Base-by-base conservation (phyloP, 2,888 invertebrate species). In the Ophion ellenae region DNA sequence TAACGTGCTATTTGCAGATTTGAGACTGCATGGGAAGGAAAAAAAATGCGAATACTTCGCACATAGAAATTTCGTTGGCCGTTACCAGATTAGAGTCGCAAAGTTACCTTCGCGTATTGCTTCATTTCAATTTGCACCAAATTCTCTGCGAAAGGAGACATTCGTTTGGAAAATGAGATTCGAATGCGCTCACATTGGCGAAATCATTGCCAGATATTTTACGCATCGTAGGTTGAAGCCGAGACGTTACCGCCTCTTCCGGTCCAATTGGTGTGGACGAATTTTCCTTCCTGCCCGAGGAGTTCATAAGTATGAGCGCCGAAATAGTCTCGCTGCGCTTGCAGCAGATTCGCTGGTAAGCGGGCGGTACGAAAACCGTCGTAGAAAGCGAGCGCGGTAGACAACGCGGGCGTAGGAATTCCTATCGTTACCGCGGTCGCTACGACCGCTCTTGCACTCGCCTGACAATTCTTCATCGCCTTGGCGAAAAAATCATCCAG, bases 271-370 rank as follows among this genome's bases (percentile, higher is more conserved):
- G 99, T 99, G 94, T 99, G 99, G 3, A 98, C 96, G 93, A 97
- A 99, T 89, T 96, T 96, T 4, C 99, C 99, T 67, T 99, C 99
- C 86, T 97, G 95, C 5, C 95, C 95, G 79, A 98, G 94, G 79
- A 99, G 94, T 95, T 99, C 99, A 92, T 99, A 99, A 0, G 99
- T 99, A 94, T 99, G 99, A 0, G 99, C 99, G 1, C 99, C 99
- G 92, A 99, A 99, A 94, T 99, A 99, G 94, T 99, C 99, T 59
- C 99, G 95, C 94, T 99, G 99, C 0, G 99, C 99, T 96, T 99
- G 99, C 83, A 99, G 95, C 83, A 99, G 95, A 94, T 99, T 99
- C 7, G 99, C 99, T 0, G 99, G 99, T 73, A 99, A 95, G 77
- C 96, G 95, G 63, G 95, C 97, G 1, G 97, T 96, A 80, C 99